phyloP scores from a whole-genome alignment of 1,140 invertebrate genomes.

The Drosophila trapezifrons region DNA sequence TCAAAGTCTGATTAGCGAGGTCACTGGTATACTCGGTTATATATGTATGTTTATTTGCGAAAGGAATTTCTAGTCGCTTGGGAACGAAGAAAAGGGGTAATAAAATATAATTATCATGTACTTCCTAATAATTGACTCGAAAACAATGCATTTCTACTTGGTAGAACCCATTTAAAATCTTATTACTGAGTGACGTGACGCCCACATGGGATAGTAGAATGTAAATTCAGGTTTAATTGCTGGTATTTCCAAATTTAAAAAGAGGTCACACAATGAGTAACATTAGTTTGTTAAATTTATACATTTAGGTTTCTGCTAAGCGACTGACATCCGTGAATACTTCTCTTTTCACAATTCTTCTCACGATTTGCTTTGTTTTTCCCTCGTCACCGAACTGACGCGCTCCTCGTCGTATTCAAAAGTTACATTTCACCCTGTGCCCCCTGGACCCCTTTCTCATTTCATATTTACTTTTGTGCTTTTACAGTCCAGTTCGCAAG shows the following conservation, averaged over 20 bases:
- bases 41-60: slow-evolving; percentile 9
- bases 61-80: slow-evolving; percentile 5
- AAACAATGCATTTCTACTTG: slow-evolving; percentile 1
- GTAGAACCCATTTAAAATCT: slow-evolving; percentile 2
- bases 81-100: slow-evolving; percentile 21
- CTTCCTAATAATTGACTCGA: not conserved
- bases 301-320: not conserved
- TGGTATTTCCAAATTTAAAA: not conserved
- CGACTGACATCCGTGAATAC: slow-evolving; percentile 2
- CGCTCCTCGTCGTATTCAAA: slow-evolving; percentile 16
- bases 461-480: slow-evolving; percentile 26
- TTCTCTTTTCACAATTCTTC: not conserved
- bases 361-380: slow-evolving; percentile 20
- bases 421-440: slow-evolving; percentile 16
- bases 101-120: slow-evolving; percentile 1
- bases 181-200: not conserved
- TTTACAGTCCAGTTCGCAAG: slow-evolving; percentile 25
- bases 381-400: slow-evolving; percentile 16
- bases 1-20: slow-evolving; percentile 74
- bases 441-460: slow-evolving; percentile 22
- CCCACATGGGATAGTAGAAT: not conserved
- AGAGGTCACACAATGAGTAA: slow-evolving; percentile 3
- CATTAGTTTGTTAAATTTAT: slow-evolving; percentile 6
- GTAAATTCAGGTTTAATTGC: not conserved
- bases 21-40: slow-evolving; percentile 29